Conservation (phyloP, 2,113 vertebrate genomes). For the Erpornis zantholeuca region DNA sequence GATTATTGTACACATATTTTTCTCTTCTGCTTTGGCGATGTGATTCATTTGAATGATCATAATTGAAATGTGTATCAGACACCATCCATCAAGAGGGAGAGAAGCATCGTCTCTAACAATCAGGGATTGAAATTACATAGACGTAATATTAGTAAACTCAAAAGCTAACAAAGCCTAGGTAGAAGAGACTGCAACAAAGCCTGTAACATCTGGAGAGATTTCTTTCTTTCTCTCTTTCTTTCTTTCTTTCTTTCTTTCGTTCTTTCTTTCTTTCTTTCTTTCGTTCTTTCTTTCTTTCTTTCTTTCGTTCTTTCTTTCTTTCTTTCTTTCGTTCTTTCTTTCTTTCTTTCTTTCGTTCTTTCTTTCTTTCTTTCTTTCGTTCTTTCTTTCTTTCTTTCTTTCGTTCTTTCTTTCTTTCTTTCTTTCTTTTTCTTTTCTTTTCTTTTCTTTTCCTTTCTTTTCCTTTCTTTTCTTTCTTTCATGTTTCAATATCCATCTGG, state of each 20-base stretch:
- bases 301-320: background rate
- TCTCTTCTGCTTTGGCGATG: background rate
- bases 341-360: too few species aligned
- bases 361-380: background rate
- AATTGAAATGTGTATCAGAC: background rate
- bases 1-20: background rate
- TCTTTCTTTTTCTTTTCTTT: too few species aligned
- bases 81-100: background rate
- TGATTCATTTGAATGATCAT: background rate
- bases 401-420: background rate
- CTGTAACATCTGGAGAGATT: background rate
- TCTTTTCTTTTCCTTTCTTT: too few species aligned
- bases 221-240: too few species aligned
- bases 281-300: background rate
- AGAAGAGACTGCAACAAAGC: background rate
- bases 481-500: background rate
- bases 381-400: accelerated
- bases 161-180: background rate
- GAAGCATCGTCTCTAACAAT: background rate
- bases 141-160: background rate
- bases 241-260: background rate
- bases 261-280: accelerated
- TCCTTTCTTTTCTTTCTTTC: too few species aligned
- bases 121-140: background rate
- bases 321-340: too few species aligned